These are phyloP conservation scores for Dyspetes luteomarginatus DNA, from an alignment of 2,888 invertebrate genomes.

Conservation along the genomic window DNA sequence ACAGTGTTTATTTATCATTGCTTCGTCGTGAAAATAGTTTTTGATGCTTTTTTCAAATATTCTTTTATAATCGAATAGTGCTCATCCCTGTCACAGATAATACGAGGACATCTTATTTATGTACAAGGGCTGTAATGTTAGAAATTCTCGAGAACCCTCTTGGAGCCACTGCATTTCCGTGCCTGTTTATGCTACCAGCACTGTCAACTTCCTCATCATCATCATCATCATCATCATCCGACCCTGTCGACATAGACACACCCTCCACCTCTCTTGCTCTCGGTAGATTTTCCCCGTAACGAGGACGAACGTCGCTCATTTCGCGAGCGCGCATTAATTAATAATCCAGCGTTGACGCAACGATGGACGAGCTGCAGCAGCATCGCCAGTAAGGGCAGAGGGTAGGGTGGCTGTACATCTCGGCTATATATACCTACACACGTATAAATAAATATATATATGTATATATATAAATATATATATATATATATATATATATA, in stretches of 20 bases:
- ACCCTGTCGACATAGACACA: conserved; percentile 46
- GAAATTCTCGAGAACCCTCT: neutral
- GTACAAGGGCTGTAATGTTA: neutral
- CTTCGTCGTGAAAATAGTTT: neutral
- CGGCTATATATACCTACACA: conserved; percentile 26
- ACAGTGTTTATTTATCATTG: neutral
- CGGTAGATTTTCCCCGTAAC: conserved; percentile 58
- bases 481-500: neutral
- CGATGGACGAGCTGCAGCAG: conserved; percentile 51
- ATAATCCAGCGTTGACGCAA: conserved; percentile 66
- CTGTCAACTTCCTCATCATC: conserved; percentile 62
- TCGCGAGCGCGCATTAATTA: conserved; percentile 66
- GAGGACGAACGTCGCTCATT: conserved; percentile 65
- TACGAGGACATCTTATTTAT: neutral
- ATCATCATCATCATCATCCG: conserved; percentile 45
- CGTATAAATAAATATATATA: neutral
- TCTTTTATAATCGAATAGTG: neutral
- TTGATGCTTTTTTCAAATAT: neutral
- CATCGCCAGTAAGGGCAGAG: conserved; percentile 14
- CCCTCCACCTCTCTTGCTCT: conserved; percentile 54
- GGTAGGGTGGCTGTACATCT: conserved; percentile 3
- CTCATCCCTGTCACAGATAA: neutral
- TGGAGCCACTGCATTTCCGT: conserved; percentile 14
- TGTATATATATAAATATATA: neutral
- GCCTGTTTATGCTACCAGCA: conserved; percentile 7